Evolutionary conservation across 2,113 vertebrate species (phyloP).

Genomic region (Callospermophilus lateralis): DNA sequence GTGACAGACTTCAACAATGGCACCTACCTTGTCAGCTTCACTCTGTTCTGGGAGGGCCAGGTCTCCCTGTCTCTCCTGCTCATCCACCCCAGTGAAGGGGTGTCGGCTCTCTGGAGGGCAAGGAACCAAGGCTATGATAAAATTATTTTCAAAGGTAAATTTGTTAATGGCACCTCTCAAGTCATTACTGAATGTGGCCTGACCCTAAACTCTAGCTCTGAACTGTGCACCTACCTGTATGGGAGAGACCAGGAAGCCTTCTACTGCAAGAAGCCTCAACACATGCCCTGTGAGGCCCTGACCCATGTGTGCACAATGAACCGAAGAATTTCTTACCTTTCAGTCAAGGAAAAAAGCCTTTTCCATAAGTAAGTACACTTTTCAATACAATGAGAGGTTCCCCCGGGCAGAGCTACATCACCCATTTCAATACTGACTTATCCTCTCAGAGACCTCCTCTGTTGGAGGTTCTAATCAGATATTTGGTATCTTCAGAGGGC

Average conservation of each 20-base stretch:
- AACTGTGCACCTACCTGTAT: constrained; percentile 71
- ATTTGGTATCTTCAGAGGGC: not conserved
- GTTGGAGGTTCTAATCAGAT: not conserved
- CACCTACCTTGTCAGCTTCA: constrained; percentile 75
- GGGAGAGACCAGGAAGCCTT: constrained; percentile 68
- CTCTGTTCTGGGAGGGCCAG: not conserved
- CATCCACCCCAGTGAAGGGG: constrained; percentile 75
- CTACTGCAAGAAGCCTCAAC: constrained; percentile 70
- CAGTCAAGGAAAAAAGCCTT: constrained; percentile 60
- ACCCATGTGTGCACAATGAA: constrained; percentile 25
- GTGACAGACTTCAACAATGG: constrained; percentile 69
- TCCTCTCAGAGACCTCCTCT: not conserved
- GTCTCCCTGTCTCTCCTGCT: constrained; percentile 74
- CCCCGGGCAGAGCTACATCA: not conserved
- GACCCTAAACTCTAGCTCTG: not conserved
- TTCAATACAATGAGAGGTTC: not conserved
- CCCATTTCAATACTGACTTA: not conserved
- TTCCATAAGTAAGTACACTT: constrained; percentile 60
- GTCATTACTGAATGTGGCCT: constrained; percentile 68
- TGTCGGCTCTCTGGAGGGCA: constrained; percentile 58
- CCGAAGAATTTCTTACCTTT: constrained; percentile 51
- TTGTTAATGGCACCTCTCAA: too few species aligned
- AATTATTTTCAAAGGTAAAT: too few species aligned
- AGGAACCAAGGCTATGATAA: constrained; percentile 63
- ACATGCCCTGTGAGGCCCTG: constrained; percentile 67